These are phyloP conservation scores for Eurytoma californica DNA, from an alignment of 2,888 invertebrate genomes.

Conservation along the genomic window DNA sequence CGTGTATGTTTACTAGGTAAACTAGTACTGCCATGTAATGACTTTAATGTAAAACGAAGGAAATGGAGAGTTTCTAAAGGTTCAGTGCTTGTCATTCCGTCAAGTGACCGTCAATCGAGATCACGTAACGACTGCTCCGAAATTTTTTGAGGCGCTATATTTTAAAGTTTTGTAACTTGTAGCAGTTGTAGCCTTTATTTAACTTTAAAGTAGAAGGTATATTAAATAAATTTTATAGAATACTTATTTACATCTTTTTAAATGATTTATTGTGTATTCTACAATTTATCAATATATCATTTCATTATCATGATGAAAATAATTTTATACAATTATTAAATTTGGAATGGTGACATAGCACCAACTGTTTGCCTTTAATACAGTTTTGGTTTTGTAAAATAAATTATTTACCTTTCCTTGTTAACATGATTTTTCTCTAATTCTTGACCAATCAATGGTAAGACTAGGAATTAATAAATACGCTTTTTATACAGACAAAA, in stretches of 20 bases:
- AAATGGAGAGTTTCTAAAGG: background rate
- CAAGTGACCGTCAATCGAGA: slow-evolving; percentile 16
- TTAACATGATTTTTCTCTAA: slow-evolving; percentile 30
- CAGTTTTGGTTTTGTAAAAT: slow-evolving; percentile 36
- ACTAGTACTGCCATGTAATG: background rate
- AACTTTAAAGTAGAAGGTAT: too few species aligned
- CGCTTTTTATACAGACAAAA: slow-evolving; percentile 33
- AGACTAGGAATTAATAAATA: slow-evolving; percentile 46
- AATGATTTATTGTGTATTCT: background rate
- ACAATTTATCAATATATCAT: slow-evolving; percentile 18
- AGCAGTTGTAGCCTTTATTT: too few species aligned
- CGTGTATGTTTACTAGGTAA: background rate
- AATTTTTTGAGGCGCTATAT: slow-evolving; percentile 12
- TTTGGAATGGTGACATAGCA: slow-evolving; percentile 17
- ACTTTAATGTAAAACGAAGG: background rate
- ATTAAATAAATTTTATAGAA: too few species aligned
- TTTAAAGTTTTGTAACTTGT: background rate
- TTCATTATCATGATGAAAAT: slow-evolving; percentile 30
- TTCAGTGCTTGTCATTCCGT: background rate
- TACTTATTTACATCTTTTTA: too few species aligned
- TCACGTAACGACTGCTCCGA: background rate
- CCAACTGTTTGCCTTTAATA: slow-evolving; percentile 13
- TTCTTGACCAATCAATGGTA: slow-evolving; percentile 44
- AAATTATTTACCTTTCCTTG: slow-evolving; percentile 30
- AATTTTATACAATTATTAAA: slow-evolving; percentile 22